phyloP scores from a whole-genome alignment of 2,113 vertebrate genomes.

The Pavo muticus region DNA sequence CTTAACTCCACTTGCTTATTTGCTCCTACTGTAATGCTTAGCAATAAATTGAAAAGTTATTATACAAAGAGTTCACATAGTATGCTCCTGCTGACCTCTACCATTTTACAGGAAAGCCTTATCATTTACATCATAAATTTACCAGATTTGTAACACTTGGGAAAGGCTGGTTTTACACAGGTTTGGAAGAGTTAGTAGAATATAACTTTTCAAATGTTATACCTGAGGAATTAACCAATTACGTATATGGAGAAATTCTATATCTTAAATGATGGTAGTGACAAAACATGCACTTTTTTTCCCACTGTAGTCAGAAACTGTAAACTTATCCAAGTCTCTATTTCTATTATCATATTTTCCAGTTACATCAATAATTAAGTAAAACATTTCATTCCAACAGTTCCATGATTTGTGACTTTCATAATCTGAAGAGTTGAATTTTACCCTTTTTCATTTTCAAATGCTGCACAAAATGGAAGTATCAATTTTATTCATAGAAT shows the following conservation, averaged over 20 bases:
- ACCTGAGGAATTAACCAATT: not conserved
- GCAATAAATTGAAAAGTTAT: not conserved
- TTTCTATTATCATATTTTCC: not conserved
- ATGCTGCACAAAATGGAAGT: not conserved
- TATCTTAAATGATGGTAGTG: not conserved
- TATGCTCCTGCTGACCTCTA: not conserved
- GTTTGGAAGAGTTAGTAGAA: not conserved
- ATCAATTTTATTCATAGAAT: not conserved
- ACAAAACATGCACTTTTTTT: not conserved
- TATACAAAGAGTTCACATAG: not conserved
- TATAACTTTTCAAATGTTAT: not conserved
- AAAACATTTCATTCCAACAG: not conserved
- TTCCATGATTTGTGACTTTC: not conserved
- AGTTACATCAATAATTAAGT: not conserved
- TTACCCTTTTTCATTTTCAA: not conserved
- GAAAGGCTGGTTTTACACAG: accelerated
- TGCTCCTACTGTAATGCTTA: not conserved
- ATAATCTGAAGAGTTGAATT: not conserved
- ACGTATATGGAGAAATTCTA: accelerated
- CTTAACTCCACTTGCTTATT: not conserved
- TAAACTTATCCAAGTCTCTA: not conserved
- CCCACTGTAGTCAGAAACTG: not conserved
- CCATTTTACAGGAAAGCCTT: not conserved
- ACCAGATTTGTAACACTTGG: not conserved
- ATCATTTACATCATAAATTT: too few relatives aligned